Evolutionary conservation across 2,113 vertebrate species (phyloP), one percentile per base, ranked within the genome.

Genomic region (Notechis scutatus): DNA sequence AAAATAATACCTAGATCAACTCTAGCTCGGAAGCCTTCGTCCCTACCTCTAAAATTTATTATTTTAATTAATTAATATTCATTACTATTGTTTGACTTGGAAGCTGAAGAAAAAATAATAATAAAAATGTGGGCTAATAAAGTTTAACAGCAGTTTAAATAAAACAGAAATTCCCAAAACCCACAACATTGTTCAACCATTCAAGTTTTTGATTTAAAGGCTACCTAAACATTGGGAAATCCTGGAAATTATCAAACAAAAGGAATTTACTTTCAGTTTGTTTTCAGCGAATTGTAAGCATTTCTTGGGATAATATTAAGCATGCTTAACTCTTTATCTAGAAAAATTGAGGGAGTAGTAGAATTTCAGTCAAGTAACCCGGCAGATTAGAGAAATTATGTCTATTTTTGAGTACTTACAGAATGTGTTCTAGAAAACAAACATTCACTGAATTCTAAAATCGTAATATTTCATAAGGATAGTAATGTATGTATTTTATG

Each of bases 1-100:
- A 97, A 97, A 96, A 85, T 92, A 34, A 91, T 34, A 59, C 9
- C 10, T 89, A 21, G 47, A 81, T 56, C 88, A 85, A 1, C 12
- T 54, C 39, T 42, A 90, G 42, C 21, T 85, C 20, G 47, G 54
- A 90, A 34, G 29, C 4, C 23, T 20, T 42, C 24, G 14, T 8
- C 6, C 3, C 3, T 21, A 3, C 9, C 50, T n/a, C 20, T 52
- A 81, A 2, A 18, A 2, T 91, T 2, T 5, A 45, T 42, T 56
- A 21, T 10, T 24, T 42, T 45, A 9, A 34, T 57, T 15, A 55
- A 26, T n/a, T 9, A 64, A 42, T 45, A 24, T 50, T 59, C 20
- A 92, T 45, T n/a, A 34, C 29, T 88, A 20, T 56, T 4, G 11
- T 61, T 52, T 91, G 29, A n/a, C n/a, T 57, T 4, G n/a, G 86